Evolutionary conservation across 1,140 invertebrate species (phyloP), one percentile per base, ranked within the genome.

Genomic region (Trachymyrmex cornetzi): DNA sequence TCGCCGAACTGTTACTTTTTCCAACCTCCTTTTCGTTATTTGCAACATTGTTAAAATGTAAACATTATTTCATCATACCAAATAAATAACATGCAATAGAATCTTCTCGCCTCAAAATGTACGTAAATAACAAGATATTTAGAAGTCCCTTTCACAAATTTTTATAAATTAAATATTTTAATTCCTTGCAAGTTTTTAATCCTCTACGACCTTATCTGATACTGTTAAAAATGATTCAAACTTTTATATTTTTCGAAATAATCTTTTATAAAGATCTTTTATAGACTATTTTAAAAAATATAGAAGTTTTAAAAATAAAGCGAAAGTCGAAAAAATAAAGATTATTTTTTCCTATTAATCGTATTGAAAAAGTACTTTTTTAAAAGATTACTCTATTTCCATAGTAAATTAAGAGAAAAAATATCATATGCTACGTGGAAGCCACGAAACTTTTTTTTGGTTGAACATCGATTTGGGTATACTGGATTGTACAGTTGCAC

Each of bases 51-150:
- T 12, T 61, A 57, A 9, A 61, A 16, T 12, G 24, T 59, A 81
- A 81, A 82, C 2, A 72, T 82, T 82, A 44, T n/a, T 82, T 48
- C 4, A 34, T 34, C 24, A 38, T 71, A 50, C 64, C 9, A 81
- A 71, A 38, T 55, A 11, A 11, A 57, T 38, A 24, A 30, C 14
- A 53, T 67, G 3, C 53, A 61, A 82, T 57, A 74, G 59, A 72
- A 82, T 3, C 59, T 61, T 72, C 16, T 3, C 14, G 3, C 9
- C 48, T 38, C 30, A n/a, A 55, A 11, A 69, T 24, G 3, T 19
- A 34, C 12, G 1, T 11, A 81, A 71, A 71, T 12, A 69, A 57
- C 30, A 27, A 57, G 27, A 71, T 44, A 44, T 44, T 66, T 6
- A 50, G 12, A 63, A 77, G 5, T 53, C 12, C 14, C 4, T 61